Evolutionary conservation across 1,140 invertebrate species (phyloP), one percentile per base, ranked within the genome.

Genomic region (Pseudomyrmex flavicornis): DNA sequence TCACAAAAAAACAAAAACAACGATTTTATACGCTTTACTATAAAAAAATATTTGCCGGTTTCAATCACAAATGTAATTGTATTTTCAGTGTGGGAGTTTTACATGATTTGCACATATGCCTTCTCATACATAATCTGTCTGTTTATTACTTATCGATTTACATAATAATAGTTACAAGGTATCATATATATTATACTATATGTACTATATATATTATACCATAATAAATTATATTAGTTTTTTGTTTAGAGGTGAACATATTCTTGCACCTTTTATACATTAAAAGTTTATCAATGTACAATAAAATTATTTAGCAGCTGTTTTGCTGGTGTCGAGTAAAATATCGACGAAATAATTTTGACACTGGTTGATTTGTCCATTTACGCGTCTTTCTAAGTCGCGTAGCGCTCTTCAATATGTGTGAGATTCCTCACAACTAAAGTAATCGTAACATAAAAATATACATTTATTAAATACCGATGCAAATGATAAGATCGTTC

Each of bases 291-390:
- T 7, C 5, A 35, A 35, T 35, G 35, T 35, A 35, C 35, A 35
- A 35, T 35, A 35, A 35, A 35, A 35, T 35, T 35, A 35, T 35
- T 35, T 66, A 26, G 5, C 20, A 22, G 17, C 0, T 70, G 13
- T 10, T 35, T 20, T 80, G 48, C n/a, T 35, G 13, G 1, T 7
- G 12, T 72, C n/a, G 1, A 56, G 58, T 70, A 22, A 5, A 61
- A 15, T 13, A 54, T 65, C 35, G 62, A 56, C 26, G 15, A 56
- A 54, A 13, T 46, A 77, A 56, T 76, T 66, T 50, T 68, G 9
- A 66, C 87, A 87, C 85, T 88, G 87, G 85, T 88, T 58, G 63
- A 69, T 76, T 87, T 76, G 87, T 87, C 85, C 66, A 77, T 59
- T 22, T 68, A 58, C 15, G 35, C 58, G 2, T 54, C n/a, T 7